Evolutionary conservation across 2,888 invertebrate genomes (phyloP).

Genomic region (Apamea sordens): DNA sequence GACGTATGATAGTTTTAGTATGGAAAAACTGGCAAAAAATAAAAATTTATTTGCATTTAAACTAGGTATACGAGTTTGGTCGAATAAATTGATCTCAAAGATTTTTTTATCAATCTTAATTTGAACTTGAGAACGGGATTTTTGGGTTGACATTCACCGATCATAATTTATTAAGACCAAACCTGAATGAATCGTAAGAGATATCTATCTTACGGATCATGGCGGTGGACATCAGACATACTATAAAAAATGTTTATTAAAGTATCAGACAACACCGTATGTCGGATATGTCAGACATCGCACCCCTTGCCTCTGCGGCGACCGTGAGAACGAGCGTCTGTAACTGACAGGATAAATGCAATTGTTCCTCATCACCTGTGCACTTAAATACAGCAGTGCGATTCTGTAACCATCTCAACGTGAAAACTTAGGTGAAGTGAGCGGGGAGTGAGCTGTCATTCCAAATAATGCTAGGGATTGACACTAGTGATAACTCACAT

Average conservation of each 20-base stretch:
- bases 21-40: neutral
- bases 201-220: neutral
- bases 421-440: no score
- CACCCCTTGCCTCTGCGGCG: neutral
- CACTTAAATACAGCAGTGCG: slow-evolving; percentile 23
- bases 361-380: slow-evolving; percentile 24
- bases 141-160: neutral
- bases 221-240: neutral
- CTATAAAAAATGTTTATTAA: neutral
- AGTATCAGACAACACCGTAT: neutral
- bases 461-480: no score
- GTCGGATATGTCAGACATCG: slow-evolving; percentile 6
- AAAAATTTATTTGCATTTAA: neutral
- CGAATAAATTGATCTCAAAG: neutral
- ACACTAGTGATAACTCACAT: no score
- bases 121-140: neutral
- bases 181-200: no score
- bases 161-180: neutral
- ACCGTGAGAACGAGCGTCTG: slow-evolving; percentile 26
- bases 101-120: neutral
- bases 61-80: neutral
- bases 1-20: neutral
- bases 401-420: no score
- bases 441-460: no score
- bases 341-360: slow-evolving; percentile 44